phyloP scores from a whole-genome alignment of 2,797 vertebrate genomes.

The Diceros bicornis region DNA sequence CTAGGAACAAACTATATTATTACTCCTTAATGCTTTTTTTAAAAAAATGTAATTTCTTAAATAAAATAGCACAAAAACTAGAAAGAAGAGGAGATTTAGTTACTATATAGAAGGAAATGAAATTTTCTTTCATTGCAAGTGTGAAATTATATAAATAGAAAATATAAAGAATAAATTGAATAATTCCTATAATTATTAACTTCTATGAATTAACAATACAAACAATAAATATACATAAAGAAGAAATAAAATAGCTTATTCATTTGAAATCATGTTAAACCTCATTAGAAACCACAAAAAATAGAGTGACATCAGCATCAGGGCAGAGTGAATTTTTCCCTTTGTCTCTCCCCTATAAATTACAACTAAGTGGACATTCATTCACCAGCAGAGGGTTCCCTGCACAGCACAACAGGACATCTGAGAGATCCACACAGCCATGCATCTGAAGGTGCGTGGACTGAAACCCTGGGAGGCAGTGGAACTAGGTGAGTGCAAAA shows the following conservation, averaged over 20 bases:
- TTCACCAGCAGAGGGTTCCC: no score
- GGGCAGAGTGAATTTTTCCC: no score
- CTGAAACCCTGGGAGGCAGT: no score
- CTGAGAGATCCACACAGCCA: no score
- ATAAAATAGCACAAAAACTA: neutral
- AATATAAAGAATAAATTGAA: neutral
- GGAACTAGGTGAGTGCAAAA: no score
- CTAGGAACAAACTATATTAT: neutral
- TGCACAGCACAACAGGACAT: no score
- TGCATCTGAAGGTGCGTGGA: no score
- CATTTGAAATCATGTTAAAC: neutral
- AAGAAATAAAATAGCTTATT: neutral
- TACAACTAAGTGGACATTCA: no score
- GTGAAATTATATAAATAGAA: neutral
- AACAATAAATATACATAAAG: neutral
- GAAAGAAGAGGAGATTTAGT: neutral
- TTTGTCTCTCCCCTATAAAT: no score
- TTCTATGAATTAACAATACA: neutral
- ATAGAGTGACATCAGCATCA: neutral
- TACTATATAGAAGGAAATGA: neutral
- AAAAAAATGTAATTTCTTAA: neutral
- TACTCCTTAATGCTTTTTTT: neutral
- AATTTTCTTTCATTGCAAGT: neutral
- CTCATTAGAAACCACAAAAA: neutral
- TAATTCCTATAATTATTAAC: neutral